phyloP scores from a whole-genome alignment of 2,113 vertebrate genomes.

The Cepphus grylle region DNA sequence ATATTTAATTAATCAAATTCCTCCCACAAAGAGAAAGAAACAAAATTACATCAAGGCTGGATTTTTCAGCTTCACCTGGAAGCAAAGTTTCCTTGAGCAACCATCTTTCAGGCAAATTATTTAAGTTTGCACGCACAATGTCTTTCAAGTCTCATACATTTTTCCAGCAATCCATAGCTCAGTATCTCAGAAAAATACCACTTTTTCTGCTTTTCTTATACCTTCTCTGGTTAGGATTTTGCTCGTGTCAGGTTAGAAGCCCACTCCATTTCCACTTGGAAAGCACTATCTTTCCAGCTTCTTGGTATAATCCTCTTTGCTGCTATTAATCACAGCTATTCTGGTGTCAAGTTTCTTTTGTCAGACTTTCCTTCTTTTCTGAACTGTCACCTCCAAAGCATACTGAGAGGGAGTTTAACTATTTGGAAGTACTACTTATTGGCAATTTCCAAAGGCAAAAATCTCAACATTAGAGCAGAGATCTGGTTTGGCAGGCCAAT shows the following conservation, averaged over 20 bases:
- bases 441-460: neutral
- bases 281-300: neutral
- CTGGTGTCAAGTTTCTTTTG: neutral
- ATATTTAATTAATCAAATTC: neutral
- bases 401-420: neutral
- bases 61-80: neutral
- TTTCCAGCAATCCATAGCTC: neutral
- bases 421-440: neutral
- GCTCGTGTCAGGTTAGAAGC: neutral
- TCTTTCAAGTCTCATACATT: neutral
- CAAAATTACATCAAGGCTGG: neutral
- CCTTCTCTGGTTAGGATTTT: neutral
- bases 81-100: neutral
- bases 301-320: neutral
- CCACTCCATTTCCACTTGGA: neutral
- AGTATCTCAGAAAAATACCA: neutral
- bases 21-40: neutral
- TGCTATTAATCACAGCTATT: neutral
- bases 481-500: neutral
- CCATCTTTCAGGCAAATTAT: neutral
- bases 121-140: neutral
- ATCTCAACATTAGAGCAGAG: neutral
- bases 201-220: neutral
- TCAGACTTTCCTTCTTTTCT: neutral
- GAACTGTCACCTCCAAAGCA: neutral